phyloP scores from a whole-genome alignment of 2,113 vertebrate genomes.

The Aplodontia rufa region DNA sequence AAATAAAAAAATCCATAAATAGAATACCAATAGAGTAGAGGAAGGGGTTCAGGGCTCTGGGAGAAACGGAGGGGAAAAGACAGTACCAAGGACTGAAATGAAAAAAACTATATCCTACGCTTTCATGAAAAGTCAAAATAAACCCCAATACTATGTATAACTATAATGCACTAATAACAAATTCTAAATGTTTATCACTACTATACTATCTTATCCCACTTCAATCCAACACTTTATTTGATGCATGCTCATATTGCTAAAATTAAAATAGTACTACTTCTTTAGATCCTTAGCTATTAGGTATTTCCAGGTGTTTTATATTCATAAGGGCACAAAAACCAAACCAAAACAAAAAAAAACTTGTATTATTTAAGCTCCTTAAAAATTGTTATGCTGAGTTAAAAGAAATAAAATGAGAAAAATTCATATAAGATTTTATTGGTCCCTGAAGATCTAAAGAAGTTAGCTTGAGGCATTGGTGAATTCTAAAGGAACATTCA shows the following conservation, averaged over 20 bases:
- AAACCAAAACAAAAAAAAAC: background rate
- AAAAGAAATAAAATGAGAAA: conserved; percentile 45
- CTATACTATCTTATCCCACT: background rate
- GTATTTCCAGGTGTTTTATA: conserved; percentile 30
- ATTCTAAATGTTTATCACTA: background rate
- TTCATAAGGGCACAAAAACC: background rate
- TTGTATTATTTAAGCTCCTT: conserved; percentile 35
- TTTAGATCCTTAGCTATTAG: background rate
- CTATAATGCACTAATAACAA: too few species aligned
- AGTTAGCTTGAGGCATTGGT: conserved; percentile 10
- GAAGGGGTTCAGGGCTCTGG: too few species aligned
- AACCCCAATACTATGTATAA: too few species aligned
- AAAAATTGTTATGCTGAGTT: conserved; percentile 25
- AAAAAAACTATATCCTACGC: too few species aligned
- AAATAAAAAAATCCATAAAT: too few species aligned
- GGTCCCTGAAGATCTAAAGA: background rate
- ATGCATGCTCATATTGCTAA: background rate
- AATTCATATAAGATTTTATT: conserved; percentile 37
- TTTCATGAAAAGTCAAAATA: too few species aligned
- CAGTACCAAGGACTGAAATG: too few species aligned
- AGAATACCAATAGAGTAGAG: too few species aligned
- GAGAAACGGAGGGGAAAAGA: too few species aligned
- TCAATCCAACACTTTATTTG: background rate
- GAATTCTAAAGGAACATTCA: conserved; percentile 20
- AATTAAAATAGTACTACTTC: background rate